These are phyloP conservation scores for Lepidocyrtinus sp. DNA, from an alignment of 2,888 invertebrate species.

Conservation along the genomic window DNA sequence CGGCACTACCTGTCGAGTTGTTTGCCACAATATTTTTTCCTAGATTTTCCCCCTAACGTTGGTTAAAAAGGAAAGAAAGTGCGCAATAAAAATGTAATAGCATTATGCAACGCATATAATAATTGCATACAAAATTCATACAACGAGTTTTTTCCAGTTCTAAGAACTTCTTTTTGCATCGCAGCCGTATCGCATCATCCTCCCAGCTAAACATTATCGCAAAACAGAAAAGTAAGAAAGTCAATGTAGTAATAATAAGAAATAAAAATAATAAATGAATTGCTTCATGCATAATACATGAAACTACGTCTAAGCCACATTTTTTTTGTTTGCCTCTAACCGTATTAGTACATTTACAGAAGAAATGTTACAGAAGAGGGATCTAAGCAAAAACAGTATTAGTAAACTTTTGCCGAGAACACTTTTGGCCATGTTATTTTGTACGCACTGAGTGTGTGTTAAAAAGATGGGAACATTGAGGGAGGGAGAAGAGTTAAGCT, in stretches of 20 bases:
- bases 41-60: too few species aligned
- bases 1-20: too few species aligned
- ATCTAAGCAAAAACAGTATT: background rate
- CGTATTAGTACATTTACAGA: too few species aligned
- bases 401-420: background rate
- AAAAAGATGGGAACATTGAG: background rate
- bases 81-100: too few species aligned
- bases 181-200: background rate
- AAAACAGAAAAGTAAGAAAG: background rate
- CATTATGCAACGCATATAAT: background rate
- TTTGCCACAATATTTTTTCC: too few species aligned
- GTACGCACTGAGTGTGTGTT: too few species aligned
- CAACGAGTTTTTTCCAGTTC: background rate
- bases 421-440: background rate
- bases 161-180: background rate
- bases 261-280: constrained; percentile 45
- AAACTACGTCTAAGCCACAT: background rate
- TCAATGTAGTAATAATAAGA: constrained; percentile 13
- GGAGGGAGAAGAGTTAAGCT: background rate
- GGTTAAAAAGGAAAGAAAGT: too few species aligned
- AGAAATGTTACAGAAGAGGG: background rate
- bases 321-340: constrained; percentile 1
- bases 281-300: constrained; percentile 37
- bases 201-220: too few species aligned
- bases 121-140: constrained; percentile 13